Percentiles rank a stretch among this genome's conserved stretches.
Evolutionary conservation across 2,888 invertebrate species (phyloP).

Genomic region (Caenorhabditis auriculariae): DNA sequence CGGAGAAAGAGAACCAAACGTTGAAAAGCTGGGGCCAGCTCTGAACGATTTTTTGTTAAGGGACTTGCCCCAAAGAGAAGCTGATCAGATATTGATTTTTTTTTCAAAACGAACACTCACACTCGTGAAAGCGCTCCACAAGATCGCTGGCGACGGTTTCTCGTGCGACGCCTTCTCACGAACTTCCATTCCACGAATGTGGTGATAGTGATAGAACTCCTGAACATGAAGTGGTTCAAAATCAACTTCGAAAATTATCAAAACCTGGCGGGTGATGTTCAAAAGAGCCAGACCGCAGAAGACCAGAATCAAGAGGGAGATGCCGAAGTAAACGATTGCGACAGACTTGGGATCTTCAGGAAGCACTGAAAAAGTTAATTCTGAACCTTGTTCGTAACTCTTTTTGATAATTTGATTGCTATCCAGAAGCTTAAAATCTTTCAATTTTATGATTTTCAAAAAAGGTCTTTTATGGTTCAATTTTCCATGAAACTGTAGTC

Average conservation of each 20-base stretch:
- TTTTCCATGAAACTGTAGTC: no score
- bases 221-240: neutral
- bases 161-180: constrained; percentile 28
- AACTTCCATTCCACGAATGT: constrained; percentile 31
- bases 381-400: neutral
- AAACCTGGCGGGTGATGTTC: constrained; percentile 86
- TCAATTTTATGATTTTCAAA: no score
- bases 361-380: constrained; percentile 24
- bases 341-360: constrained; percentile 66
- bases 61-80: neutral
- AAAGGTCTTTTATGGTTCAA: no score
- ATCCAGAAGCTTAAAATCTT: no score
- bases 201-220: constrained; percentile 38
- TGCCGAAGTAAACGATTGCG: constrained; percentile 95
- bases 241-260: constrained; percentile 65
- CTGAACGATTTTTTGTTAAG: constrained; percentile 13
- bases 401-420: neutral
- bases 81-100: neutral
- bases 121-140: constrained; percentile 20
- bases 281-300: constrained; percentile 94
- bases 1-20: constrained; percentile 87
- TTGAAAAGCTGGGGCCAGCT: constrained; percentile 81
- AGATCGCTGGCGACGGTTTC: constrained; percentile 23
- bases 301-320: constrained; percentile 85
- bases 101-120: constrained; percentile 6